Percentiles rank a stretch among this genome's conserved stretches.
phyloP scores from a whole-genome alignment of 2,113 vertebrate species.

The Thunnus thynnus region DNA sequence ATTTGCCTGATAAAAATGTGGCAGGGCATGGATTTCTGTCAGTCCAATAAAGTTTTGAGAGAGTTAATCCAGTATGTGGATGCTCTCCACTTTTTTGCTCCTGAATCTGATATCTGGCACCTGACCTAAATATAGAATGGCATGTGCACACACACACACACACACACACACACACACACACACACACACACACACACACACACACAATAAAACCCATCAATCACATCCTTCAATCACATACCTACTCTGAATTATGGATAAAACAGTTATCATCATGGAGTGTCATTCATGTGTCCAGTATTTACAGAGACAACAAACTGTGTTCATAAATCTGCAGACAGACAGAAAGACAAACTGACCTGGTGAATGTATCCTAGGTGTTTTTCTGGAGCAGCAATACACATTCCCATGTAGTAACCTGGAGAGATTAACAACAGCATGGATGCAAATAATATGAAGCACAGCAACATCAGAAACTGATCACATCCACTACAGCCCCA shows the following conservation, averaged over 20 bases:
- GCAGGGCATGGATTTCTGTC: no score
- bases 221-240: background rate
- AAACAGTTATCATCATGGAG: background rate
- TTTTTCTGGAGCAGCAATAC: constrained; percentile 92
- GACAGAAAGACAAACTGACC: constrained; percentile 54
- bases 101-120: no score
- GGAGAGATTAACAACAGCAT: constrained; percentile 40
- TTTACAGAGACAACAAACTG: background rate
- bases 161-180: no score
- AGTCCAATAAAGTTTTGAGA: no score
- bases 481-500: no score
- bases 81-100: no score
- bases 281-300: background rate
- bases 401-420: constrained; percentile 97
- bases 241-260: background rate
- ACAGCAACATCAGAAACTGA: no score
- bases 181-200: no score
- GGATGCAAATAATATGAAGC: background rate
- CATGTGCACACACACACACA: no score
- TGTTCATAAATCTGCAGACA: background rate
- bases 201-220: background rate
- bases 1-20: no score
- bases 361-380: constrained; percentile 83
- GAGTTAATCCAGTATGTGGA: no score
- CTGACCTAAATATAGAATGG: no score